Evolutionary conservation across 2,888 invertebrate species (phyloP), one percentile per base, ranked within the genome.

Genomic region (Metellina segmentata): DNA sequence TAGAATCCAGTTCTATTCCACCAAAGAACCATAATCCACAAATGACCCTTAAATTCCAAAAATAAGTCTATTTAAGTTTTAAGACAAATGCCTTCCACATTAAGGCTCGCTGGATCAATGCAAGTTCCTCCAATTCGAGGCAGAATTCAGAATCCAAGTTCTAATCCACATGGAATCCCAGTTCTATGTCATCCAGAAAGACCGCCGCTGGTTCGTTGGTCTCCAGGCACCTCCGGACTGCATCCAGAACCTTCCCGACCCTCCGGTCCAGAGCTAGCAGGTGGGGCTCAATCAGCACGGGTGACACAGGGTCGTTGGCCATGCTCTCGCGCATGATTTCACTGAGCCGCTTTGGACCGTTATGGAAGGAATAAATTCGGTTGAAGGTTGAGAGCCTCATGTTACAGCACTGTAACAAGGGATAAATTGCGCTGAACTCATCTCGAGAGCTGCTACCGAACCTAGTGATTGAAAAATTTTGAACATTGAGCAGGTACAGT

Each of bases 401-500:
- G 94, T 98, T 95, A 95, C 99, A 99, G 95, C 99, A 99, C 95
- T 99, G 99, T 93, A 98, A 96, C 82, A 99, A 95, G 0, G 99
- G 99, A 9, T 99, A 98, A 93, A 99, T 96, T 94, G 99, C 99
- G 93, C 98, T 97, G 93, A 98, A 96, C 95, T 99, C 99, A 94
- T 99, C 99, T 94, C 98, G 97, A 94, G 96, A 97, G 0, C 98
- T 97, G 94, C 97, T 97, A 0, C 99, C 99, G 95, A 99, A 99
- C 19, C 96, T 96, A 72, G 71, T 49, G 70, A 71, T 81, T 48
- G 81, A 81, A 81, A n/a, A 81, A 81, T 81, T 13, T 48, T 16
- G 48, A 70, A 49, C 34, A 48, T 48, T 81, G 53, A 81, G 81
- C 69, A 51, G 52, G 19, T 19, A 16, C 34, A 34, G 34, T 34